A percentile compares a stretch with the other conserved stretches of the same genome.
Evolutionary conservation across 2,113 vertebrate genomes (phyloP).

Genomic region (Paramisgurnus dabryanus): DNA sequence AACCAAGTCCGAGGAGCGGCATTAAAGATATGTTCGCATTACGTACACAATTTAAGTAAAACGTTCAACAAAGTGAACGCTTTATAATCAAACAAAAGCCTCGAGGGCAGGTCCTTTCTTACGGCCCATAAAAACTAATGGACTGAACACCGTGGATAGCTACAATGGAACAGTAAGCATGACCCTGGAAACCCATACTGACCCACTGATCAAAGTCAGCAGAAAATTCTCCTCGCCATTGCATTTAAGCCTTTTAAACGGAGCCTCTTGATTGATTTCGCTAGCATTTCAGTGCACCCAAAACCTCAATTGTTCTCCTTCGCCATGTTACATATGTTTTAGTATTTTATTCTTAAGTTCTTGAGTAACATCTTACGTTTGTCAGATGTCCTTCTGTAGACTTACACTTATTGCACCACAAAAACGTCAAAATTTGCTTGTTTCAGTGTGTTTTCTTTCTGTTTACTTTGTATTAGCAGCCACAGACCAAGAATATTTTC

Average conservation of each 20-base stretch:
- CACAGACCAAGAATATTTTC: not conserved
- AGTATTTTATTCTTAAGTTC: too few relatives aligned
- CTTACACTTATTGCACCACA: not conserved
- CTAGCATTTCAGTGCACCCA: not conserved
- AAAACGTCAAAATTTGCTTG: not conserved
- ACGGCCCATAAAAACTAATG: slow-evolving; percentile 56
- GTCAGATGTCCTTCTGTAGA: too few relatives aligned
- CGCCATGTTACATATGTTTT: too few relatives aligned
- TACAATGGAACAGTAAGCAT: slow-evolving; percentile 54
- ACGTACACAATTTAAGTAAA: slow-evolving; percentile 24
- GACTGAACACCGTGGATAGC: slow-evolving; percentile 47
- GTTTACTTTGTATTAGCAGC: not conserved
- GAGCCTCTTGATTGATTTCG: slow-evolving; percentile 10
- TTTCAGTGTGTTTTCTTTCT: not conserved
- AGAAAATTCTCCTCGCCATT: slow-evolving; percentile 37
- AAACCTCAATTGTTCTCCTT: too few relatives aligned
- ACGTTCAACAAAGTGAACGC: slow-evolving; percentile 43
- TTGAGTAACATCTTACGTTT: too few relatives aligned
- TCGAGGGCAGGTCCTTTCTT: slow-evolving; percentile 44
- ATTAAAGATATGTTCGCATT: slow-evolving; percentile 7
- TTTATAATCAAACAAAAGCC: slow-evolving; percentile 51
- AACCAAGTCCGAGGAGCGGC: slow-evolving; percentile 10
- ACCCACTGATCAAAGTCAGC: slow-evolving; percentile 57
- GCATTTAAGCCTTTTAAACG: slow-evolving; percentile 20
- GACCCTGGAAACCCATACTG: slow-evolving; percentile 45